Base-by-base conservation (phyloP, 2,797 vertebrate genomes). In the Semotilus atromaculatus region DNA sequence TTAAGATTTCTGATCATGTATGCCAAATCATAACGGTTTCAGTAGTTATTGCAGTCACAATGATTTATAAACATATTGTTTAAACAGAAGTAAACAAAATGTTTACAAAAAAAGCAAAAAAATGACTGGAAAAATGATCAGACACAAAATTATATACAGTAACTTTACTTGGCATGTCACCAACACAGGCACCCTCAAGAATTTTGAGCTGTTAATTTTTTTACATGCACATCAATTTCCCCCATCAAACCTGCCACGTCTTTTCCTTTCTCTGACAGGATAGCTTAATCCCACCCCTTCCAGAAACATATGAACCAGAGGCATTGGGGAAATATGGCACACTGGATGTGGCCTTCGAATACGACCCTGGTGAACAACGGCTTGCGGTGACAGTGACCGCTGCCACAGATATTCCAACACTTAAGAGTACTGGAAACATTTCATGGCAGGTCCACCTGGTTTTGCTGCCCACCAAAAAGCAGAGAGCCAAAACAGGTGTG, bases 361-460 rank as follows among this genome's bases (percentile, higher is more conserved):
- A 98, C 91, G 97, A 99, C 93, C 97, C 97, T 77, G 91, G 96
- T 40, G 97, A 97, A 92, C 97, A 99, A 95, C 96, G 96, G 93
- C 93, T 99, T 93, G 95, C 97, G 71, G 97, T 99, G 91, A 99
- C 98, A 3, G 98, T 99, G 93, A 99, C 97, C n/a, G 97, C 97
- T 74, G 97, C 97, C 75, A 99, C 98, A 58, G 98, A 99, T 94
- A 96, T 99, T 91, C 97, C 98, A 4, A 95, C 96, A 31, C 96
- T 98, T 88, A 98, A 95, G 89, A 97, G 97, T 94, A 96, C 96
- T 76, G 97, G 97, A 88, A 98, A 98, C 95, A 98, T 96, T 91
- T 96, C 97, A 0, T 99, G 98, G 98, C 98, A 99, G 96, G 97
- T 99, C 88, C 98, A 98, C 93, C 95, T 99, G 90, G 98, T 99